Evolutionary conservation across 64 coral and sea anemone genomes (phyloP).

Genomic region (Catalaphyllia jardinei): DNA sequence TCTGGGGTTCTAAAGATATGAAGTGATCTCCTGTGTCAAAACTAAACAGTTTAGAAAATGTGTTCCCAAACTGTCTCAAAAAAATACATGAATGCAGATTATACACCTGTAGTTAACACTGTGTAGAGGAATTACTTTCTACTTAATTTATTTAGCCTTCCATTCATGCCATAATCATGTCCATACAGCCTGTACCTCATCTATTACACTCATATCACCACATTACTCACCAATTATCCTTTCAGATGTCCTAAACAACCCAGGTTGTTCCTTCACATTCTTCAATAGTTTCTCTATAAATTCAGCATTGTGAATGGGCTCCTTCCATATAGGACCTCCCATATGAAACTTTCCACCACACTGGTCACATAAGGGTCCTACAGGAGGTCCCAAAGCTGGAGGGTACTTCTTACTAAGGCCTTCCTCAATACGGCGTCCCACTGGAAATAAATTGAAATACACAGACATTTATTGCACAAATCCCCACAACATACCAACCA

Average conservation of each 20-base stretch:
- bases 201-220: too few relatives aligned
- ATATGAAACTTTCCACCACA: conserved; percentile 84
- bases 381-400: conserved; percentile 83
- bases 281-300: conserved; percentile 69
- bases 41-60: too few relatives aligned
- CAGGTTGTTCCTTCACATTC: conserved; percentile 59
- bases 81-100: too few relatives aligned
- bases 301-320: conserved; percentile 74
- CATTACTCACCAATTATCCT: conserved; percentile 84
- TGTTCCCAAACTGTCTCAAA: too few relatives aligned
- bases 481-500: too few relatives aligned
- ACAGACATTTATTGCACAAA: background rate
- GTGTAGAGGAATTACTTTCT: too few relatives aligned
- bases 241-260: conserved; percentile 82
- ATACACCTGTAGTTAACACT: too few relatives aligned
- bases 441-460: conserved; percentile 32
- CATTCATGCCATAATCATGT: too few relatives aligned
- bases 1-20: too few relatives aligned
- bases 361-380: conserved; percentile 76
- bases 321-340: conserved; percentile 92
- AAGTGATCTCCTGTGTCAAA: too few relatives aligned
- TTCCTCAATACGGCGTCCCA: conserved; percentile 91
- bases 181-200: too few relatives aligned
- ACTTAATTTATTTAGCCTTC: too few relatives aligned
- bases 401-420: conserved; percentile 91